Conservation (phyloP, 1,140 invertebrate species). For the Trissolcus basalis region DNA sequence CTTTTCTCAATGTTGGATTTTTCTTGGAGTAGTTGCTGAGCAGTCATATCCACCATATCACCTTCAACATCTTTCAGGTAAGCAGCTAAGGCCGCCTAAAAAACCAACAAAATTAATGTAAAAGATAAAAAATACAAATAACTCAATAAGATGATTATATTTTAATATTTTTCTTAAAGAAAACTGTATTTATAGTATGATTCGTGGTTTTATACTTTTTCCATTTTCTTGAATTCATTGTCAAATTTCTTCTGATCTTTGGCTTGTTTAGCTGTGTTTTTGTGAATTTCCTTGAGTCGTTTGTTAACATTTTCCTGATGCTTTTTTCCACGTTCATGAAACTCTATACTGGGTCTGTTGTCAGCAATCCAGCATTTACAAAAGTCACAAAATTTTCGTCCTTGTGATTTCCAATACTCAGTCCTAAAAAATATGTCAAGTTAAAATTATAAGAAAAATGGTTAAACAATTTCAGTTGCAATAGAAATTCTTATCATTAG, state of each 20-base stretch:
- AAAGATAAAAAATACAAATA: too few species aligned
- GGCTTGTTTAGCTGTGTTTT: constrained; percentile 86
- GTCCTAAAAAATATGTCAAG: constrained; percentile 80
- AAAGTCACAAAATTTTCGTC: constrained; percentile 96
- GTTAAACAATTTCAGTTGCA: too few species aligned
- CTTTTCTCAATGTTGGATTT: constrained; percentile 49
- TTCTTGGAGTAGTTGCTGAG: constrained; percentile 71
- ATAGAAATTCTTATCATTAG: too few species aligned
- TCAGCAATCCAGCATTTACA: constrained; percentile 99
- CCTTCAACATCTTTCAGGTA: constrained; percentile 87
- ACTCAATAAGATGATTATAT: too few species aligned
- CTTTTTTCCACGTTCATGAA: constrained; percentile 94
- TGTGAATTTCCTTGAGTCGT: constrained; percentile 88
- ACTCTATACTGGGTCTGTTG: constrained; percentile 97
- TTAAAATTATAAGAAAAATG: too few species aligned
- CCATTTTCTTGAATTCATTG: constrained; percentile 90
- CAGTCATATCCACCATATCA: constrained; percentile 84
- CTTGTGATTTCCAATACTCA: constrained; percentile 98
- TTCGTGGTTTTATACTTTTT: constrained; percentile 80
- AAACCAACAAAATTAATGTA: constrained; percentile 31
- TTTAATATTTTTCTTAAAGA: too few species aligned
- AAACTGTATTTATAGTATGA: too few species aligned
- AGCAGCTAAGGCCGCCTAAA: constrained; percentile 85
- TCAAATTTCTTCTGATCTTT: constrained; percentile 87
- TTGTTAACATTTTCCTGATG: constrained; percentile 96